Evolutionary conservation across 1,140 invertebrate genomes (phyloP).

Genomic region (Heterodera carotae): DNA sequence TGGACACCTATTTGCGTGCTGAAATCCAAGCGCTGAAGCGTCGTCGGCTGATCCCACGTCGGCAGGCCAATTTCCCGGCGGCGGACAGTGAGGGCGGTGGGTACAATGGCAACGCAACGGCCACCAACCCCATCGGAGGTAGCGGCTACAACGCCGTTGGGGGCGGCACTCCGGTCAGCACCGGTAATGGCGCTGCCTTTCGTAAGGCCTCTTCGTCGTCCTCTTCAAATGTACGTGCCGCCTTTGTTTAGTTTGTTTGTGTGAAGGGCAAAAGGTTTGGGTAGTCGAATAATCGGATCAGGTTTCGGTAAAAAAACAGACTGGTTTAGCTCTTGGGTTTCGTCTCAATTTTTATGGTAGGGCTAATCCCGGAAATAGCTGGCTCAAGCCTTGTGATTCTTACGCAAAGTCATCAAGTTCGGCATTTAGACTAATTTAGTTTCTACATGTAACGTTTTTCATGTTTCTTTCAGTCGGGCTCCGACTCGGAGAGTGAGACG

Average conservation of each 20-base stretch:
- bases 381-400: too few relatives aligned
- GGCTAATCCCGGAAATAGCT: too few relatives aligned
- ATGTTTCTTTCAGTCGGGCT: slow-evolving; percentile 60
- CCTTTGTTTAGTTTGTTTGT: background rate
- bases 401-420: too few relatives aligned
- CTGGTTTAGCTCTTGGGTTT: too few relatives aligned
- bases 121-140: too few relatives aligned
- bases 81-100: background rate
- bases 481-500: slow-evolving; percentile 56
- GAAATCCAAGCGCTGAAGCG: slow-evolving; percentile 53
- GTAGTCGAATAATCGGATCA: too few relatives aligned
- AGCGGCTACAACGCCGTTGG: too few relatives aligned
- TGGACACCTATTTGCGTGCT: slow-evolving; percentile 55
- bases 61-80: slow-evolving; percentile 12
- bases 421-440: too few relatives aligned
- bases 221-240: slow-evolving; percentile 45
- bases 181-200: background rate
- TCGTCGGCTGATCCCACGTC: slow-evolving; percentile 53
- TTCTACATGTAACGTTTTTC: too few relatives aligned
- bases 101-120: background rate
- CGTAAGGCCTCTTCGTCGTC: slow-evolving; percentile 45
- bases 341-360: too few relatives aligned
- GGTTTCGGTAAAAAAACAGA: too few relatives aligned
- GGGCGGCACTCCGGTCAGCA: background rate
- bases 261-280: too few relatives aligned